A percentile compares a stretch with the other conserved stretches of the same genome.
Conservation (phyloP, 2,113 vertebrate genomes). For the Scolopax mira region DNA sequence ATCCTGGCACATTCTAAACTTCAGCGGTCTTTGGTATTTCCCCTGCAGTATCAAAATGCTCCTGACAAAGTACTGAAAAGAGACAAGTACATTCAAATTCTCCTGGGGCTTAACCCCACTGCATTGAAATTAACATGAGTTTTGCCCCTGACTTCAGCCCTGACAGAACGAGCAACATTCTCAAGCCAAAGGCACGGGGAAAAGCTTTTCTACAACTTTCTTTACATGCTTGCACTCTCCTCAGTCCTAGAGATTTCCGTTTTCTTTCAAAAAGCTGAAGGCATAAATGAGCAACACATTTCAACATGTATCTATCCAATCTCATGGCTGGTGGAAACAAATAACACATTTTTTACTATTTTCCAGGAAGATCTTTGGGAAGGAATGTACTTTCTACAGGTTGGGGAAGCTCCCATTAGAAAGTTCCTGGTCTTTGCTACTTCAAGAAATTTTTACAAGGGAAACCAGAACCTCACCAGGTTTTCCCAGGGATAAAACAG, state of each 20-base stretch:
- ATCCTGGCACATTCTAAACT: neutral
- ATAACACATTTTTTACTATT: fast-evolving
- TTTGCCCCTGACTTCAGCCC: constrained; percentile 55
- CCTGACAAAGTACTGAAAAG: constrained; percentile 25
- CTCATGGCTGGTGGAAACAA: neutral
- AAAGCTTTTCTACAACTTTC: constrained; percentile 18
- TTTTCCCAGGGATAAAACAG: fast-evolving
- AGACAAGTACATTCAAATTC: constrained; percentile 21
- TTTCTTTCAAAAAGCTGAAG: neutral
- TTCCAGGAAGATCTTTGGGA: neutral
- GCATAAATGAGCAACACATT: fast-evolving
- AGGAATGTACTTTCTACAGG: neutral
- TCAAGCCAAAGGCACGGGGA: neutral
- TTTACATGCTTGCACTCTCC: neutral
- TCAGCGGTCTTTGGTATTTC: neutral
- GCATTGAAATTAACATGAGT: constrained; percentile 2
- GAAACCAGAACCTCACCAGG: neutral
- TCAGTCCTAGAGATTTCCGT: neutral
- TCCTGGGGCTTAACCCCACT: neutral
- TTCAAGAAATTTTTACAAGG: neutral
- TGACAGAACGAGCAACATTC: constrained; percentile 4
- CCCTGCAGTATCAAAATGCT: neutral
- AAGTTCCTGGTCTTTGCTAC: neutral
- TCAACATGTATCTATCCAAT: neutral
- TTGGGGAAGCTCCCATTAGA: neutral